A percentile compares a stretch with the other conserved stretches of the same genome.
phyloP scores from a whole-genome alignment of 2,797 vertebrate species.

The Borostomias antarcticus region DNA sequence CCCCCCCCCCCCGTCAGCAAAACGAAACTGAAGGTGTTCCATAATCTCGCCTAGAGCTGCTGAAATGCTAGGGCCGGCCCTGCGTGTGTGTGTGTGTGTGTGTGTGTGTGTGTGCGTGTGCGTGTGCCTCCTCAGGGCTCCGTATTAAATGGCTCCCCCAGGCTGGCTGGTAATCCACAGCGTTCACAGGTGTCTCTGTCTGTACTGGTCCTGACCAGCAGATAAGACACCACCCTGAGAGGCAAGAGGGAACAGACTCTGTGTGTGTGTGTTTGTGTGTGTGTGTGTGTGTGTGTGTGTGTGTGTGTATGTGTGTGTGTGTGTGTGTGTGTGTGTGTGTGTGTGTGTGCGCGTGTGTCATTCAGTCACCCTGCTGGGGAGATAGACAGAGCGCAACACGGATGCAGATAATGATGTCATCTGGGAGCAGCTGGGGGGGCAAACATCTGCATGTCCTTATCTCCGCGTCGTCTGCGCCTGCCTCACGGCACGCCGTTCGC shows the following conservation, averaged over 20 bases:
- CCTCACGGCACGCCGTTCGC: too few species aligned
- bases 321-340: constrained; percentile 35
- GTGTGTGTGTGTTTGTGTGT: constrained; percentile 1
- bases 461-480: constrained; percentile 44
- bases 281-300: constrained; percentile 46
- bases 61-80: too few species aligned
- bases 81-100: not conserved
- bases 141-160: constrained; percentile 68
- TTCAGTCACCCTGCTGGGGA: constrained; percentile 58
- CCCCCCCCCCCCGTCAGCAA: too few species aligned
- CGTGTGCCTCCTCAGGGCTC: constrained; percentile 51
- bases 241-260: constrained; percentile 10
- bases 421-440: constrained; percentile 60
- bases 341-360: constrained; percentile 47
- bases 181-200: constrained; percentile 71
- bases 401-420: constrained; percentile 62
- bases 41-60: too few species aligned
- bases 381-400: constrained; percentile 29
- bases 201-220: constrained; percentile 69
- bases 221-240: constrained; percentile 68
- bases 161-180: constrained; percentile 70
- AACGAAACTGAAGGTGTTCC: too few species aligned
- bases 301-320: constrained; percentile 32
- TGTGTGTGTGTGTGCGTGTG: not conserved
- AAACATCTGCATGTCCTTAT: constrained; percentile 71